Evolutionary conservation across 1,140 invertebrate species (phyloP).

Genomic region (Papilio polytes): DNA sequence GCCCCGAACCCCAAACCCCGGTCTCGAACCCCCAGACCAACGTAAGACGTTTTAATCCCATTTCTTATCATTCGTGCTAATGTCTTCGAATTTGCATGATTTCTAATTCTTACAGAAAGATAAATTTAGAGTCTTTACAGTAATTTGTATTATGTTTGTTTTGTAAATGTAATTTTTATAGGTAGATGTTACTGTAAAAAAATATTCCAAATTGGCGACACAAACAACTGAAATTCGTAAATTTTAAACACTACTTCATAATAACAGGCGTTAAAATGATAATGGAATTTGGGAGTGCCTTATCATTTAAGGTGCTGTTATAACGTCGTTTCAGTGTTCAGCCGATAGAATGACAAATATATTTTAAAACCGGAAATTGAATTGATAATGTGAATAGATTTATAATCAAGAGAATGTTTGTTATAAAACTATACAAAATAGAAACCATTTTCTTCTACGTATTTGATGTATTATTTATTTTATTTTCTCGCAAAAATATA

Average conservation of each 20-base stretch:
- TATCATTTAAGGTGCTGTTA: no score
- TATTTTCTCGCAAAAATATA: neutral
- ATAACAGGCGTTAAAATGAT: no score
- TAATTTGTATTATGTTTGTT: no score
- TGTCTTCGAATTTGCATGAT: conserved; percentile 76
- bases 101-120: conserved; percentile 57
- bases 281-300: no score
- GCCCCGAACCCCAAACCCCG: neutral
- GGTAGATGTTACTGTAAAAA: neutral
- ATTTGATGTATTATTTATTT: neutral
- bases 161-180: neutral
- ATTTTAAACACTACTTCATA: no score
- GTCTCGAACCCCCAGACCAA: conserved; percentile 28
- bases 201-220: neutral
- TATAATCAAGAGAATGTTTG: neutral
- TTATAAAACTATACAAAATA: no score
- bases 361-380: neutral
- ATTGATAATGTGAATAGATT: neutral
- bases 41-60: conserved; percentile 66
- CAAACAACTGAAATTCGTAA: neutral
- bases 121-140: conserved; percentile 47
- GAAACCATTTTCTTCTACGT: no score
- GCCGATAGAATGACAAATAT: no score
- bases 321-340: no score
- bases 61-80: conserved; percentile 79